Evolutionary conservation across 2,888 invertebrate species (phyloP), one percentile per base, ranked within the genome.

Genomic region (Ceratothoa steindachneri): DNA sequence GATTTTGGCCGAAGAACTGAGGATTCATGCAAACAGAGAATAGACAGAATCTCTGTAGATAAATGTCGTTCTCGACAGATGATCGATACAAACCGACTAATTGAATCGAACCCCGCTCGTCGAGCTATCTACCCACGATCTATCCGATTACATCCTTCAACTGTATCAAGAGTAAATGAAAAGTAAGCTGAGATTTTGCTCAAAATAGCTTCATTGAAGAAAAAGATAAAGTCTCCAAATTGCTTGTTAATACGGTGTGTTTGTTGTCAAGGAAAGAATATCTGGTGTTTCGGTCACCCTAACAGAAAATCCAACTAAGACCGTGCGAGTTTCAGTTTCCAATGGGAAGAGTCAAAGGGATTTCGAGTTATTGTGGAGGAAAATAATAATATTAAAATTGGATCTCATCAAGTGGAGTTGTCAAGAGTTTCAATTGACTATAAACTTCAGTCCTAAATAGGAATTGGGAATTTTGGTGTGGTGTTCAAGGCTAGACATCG

Each of bases 401-500:
- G 60, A 12, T n/a, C 19, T 22, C 24, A n/a, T 9, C 19, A 60
- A 60, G 60, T 60, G 12, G 60, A 60, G 12, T 60, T 60, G 24
- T 60, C 60, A 60, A 60, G 60, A 7, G 24, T 60, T 24, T 60
- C 22, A 22, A 24, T 4, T 3, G 2, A 60, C 27, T 60, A 4
- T 60, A 60, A 60, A 60, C 60, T 60, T 22, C 3, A 60, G 24
- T 55, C 19, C 19, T 22, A 19, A 19, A 5, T 55, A 22, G 55
- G 55, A 5, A 55, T 15, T 22, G 97, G 97, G 66, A 97, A 97
- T 85, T 97, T 97, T 85, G 97, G 97, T 0, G 97, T 97, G 85
- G 97, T 97, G 0, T 96, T 95, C 86, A 92, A 93, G 85, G 97
- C 96, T 2, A 89, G 91, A 73, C 87, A 95, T 52, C 91, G 90